These are phyloP conservation scores for Pteria penguin DNA, from an alignment of 2,888 invertebrate genomes.

Conservation along the genomic window DNA sequence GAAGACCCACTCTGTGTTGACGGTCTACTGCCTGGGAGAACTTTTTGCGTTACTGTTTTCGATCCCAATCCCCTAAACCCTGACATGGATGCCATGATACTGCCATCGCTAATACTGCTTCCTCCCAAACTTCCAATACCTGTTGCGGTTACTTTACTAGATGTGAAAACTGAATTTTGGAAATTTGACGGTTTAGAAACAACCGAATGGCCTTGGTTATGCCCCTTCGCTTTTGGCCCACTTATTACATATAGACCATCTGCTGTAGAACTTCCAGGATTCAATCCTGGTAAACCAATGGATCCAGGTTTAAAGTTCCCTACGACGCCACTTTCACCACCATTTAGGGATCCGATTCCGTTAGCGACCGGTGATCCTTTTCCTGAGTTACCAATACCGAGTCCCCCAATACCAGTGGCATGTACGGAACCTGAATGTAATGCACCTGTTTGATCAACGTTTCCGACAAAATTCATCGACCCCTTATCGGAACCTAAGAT, in stretches of 20 bases:
- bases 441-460: background rate
- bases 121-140: background rate
- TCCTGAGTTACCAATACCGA: background rate
- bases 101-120: background rate
- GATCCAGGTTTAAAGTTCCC: background rate
- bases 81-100: background rate
- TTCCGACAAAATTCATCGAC: background rate
- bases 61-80: slow-evolving; percentile 1
- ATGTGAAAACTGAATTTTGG: background rate
- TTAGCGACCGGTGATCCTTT: background rate
- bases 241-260: background rate
- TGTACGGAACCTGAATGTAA: background rate
- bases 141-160: background rate
- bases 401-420: background rate
- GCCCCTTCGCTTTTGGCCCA: background rate
- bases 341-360: background rate
- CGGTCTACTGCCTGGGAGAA: background rate
- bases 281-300: background rate
- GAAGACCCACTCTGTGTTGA: background rate
- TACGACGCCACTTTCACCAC: background rate
- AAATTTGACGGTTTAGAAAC: background rate
- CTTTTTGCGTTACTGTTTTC: background rate
- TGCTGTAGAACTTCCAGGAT: background rate
- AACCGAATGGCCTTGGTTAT: background rate
- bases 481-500: slow-evolving; percentile 1